phyloP scores from a whole-genome alignment of 2,113 vertebrate genomes.

The Galemys pyrenaicus region DNA sequence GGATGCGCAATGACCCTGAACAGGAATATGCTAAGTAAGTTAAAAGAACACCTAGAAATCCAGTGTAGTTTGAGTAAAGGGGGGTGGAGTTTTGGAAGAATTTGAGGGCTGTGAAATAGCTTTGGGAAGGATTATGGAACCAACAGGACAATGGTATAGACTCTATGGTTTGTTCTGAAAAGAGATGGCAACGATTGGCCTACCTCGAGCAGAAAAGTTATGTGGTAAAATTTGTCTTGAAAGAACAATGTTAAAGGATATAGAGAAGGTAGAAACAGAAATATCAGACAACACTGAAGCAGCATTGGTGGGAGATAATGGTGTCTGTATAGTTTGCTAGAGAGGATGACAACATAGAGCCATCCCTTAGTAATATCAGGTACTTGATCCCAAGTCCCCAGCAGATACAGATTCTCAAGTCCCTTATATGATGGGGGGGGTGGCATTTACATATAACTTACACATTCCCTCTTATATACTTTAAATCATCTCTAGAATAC shows the following conservation, averaged over 20 bases:
- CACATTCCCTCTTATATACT: too few relatives aligned
- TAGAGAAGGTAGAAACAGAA: neutral
- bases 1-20: neutral
- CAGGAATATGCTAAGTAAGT: neutral
- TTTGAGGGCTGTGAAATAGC: neutral
- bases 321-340: neutral
- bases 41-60: neutral
- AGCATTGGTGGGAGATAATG: neutral
- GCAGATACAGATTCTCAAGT: too few relatives aligned
- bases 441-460: too few relatives aligned
- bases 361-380: too few relatives aligned
- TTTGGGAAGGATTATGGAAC: neutral
- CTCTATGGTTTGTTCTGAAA: neutral
- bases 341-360: neutral
- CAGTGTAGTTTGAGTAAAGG: neutral
- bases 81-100: neutral
- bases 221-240: neutral
- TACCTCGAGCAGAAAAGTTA: neutral
- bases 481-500: neutral
- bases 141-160: neutral
- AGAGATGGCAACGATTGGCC: neutral
- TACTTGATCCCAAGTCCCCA: too few relatives aligned
- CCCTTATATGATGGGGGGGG: too few relatives aligned
- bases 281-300: neutral
- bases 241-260: neutral